phyloP scores from a whole-genome alignment of 1,140 invertebrate genomes.

The Centruroides vittatus region DNA sequence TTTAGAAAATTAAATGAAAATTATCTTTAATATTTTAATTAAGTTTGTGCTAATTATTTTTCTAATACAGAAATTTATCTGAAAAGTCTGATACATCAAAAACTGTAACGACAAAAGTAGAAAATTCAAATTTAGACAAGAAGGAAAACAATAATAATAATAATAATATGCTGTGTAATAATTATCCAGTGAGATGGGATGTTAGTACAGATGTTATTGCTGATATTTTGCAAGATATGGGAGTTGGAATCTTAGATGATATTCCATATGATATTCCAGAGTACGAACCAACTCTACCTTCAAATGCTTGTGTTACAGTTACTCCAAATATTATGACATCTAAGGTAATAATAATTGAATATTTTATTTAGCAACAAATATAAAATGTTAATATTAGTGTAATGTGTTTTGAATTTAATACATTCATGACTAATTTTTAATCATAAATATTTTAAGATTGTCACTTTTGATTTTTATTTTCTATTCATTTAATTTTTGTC shows the following conservation, averaged over 20 bases:
- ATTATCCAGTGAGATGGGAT: background rate
- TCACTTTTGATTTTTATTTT: too few relatives aligned
- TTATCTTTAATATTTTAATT: too few relatives aligned
- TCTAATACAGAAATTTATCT: background rate
- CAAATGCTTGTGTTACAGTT: background rate
- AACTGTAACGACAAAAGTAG: background rate
- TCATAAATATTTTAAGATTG: too few relatives aligned
- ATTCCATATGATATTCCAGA: constrained; percentile 5
- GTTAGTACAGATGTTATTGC: background rate
- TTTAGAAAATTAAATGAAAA: too few relatives aligned
- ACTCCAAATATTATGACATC: background rate
- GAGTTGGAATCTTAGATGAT: constrained; percentile 33
- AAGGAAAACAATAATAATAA: background rate
- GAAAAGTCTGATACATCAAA: background rate
- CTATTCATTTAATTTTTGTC: too few relatives aligned
- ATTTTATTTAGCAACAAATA: too few relatives aligned
- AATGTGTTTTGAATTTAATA: too few relatives aligned
- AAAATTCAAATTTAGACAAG: background rate
- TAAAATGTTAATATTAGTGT: too few relatives aligned
- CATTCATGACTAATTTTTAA: too few relatives aligned
- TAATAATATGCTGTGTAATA: background rate
- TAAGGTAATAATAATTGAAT: background rate
- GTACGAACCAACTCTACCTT: background rate
- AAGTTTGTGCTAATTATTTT: background rate
- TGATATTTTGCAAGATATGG: constrained; percentile 32